Evolutionary conservation across 2,888 invertebrate species (phyloP).

Genomic region (Pristionchus maxplancki): DNA sequence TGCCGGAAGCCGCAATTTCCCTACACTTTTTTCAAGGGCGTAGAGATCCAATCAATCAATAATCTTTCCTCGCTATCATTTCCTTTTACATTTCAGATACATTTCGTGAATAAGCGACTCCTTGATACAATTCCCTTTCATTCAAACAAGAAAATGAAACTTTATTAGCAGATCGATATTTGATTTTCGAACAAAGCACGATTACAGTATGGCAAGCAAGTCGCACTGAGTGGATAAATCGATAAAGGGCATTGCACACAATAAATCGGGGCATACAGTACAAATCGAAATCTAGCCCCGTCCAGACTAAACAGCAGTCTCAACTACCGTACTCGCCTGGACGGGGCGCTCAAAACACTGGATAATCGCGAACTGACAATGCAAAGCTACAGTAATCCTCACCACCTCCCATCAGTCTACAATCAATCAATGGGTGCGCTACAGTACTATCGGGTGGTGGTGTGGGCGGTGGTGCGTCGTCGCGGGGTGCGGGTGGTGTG

Average conservation of each 20-base stretch:
- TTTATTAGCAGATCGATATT: not conserved
- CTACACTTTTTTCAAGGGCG: too few species aligned
- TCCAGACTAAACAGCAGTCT: not conserved
- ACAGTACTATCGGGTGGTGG: not conserved
- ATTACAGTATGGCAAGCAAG: not conserved
- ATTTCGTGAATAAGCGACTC: too few species aligned
- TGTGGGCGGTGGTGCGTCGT: not conserved
- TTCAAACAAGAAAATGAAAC: too few species aligned
- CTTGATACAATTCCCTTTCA: too few species aligned
- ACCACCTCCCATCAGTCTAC: not conserved
- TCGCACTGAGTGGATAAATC: slow-evolving; percentile 4
- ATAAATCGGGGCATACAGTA: not conserved
- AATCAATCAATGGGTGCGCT: not conserved
- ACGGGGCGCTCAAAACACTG: slow-evolving; percentile 11
- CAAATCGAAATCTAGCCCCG: slow-evolving; percentile 24
- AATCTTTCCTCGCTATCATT: too few species aligned
- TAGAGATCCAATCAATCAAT: too few species aligned
- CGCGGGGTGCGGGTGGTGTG: not conserved
- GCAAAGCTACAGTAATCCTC: not conserved
- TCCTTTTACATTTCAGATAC: too few species aligned
- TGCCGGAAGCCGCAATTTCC: too few species aligned
- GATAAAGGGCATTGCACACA: slow-evolving; percentile 21
- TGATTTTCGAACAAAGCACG: slow-evolving; percentile 16
- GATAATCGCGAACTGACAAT: slow-evolving; percentile 14
- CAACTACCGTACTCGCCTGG: not conserved